Evolutionary conservation across 2,888 invertebrate species (phyloP).

Genomic region (Stegophylla sp.): DNA sequence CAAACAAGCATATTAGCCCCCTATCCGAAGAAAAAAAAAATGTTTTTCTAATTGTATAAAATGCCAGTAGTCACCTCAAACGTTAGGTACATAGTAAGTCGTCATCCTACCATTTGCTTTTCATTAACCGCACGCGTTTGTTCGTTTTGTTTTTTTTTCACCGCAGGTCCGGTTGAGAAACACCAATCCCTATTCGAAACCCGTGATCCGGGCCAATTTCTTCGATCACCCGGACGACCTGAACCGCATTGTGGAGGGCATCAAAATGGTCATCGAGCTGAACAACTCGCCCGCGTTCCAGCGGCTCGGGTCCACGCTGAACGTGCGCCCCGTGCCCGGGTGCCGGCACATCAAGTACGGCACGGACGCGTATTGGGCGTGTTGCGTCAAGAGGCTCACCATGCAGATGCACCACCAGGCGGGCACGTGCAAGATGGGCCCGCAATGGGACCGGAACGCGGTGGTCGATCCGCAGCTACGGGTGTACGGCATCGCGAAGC

Average conservation of each 20-base stretch:
- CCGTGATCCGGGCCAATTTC: slow-evolving; percentile 83
- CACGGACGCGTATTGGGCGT: slow-evolving; percentile 77
- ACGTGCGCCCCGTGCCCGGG: slow-evolving; percentile 72
- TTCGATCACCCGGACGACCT: slow-evolving; percentile 72
- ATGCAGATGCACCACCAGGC: slow-evolving; percentile 76
- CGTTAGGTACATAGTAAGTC: too few species aligned
- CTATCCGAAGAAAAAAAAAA: too few species aligned
- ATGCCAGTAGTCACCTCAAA: too few species aligned
- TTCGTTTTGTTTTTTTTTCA: too few species aligned
- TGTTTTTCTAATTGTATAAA: too few species aligned
- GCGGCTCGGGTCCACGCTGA: slow-evolving; percentile 68
- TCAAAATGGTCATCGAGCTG: slow-evolving; percentile 68
- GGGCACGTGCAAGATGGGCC: slow-evolving; percentile 63
- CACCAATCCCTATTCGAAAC: slow-evolving; percentile 77
- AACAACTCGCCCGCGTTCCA: slow-evolving; percentile 68
- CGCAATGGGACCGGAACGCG: slow-evolving; percentile 61
- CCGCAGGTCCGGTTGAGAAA: slow-evolving; percentile 69
- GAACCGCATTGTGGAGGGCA: slow-evolving; percentile 74
- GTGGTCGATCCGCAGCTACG: slow-evolving; percentile 63
- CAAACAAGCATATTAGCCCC: too few species aligned
- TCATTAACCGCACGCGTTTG: too few species aligned
- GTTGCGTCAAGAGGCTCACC: slow-evolving; percentile 74
- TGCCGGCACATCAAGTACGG: slow-evolving; percentile 72
- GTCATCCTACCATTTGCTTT: too few species aligned
- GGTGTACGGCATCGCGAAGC: slow-evolving; percentile 66